phyloP scores from a whole-genome alignment of 2,113 vertebrate species.

The Riparia riparia region DNA sequence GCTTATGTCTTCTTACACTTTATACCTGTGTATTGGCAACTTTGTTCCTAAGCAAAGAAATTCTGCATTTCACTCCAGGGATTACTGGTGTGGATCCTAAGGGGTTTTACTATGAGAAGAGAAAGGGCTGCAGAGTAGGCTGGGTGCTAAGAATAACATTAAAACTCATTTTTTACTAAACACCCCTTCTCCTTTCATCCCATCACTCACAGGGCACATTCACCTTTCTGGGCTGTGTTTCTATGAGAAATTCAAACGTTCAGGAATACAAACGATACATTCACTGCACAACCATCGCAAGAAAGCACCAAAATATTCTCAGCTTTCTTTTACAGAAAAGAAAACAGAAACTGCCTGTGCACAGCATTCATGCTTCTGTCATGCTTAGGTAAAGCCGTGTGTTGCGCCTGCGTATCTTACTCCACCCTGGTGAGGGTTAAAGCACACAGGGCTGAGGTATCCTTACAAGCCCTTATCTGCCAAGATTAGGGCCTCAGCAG shows the following conservation, averaged over 20 bases:
- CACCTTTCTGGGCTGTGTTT: not conserved
- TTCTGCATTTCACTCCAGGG: not conserved
- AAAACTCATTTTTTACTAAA: not conserved
- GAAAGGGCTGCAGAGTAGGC: not conserved
- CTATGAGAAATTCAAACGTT: not conserved
- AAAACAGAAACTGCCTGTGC: not conserved
- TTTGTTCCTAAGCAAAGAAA: not conserved
- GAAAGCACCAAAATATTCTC: not conserved
- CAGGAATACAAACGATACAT: not conserved
- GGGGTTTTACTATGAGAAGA: accelerated
- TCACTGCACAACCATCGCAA: not conserved
- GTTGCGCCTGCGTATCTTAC: not conserved
- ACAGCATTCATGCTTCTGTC: not conserved
- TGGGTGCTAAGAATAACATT: not conserved
- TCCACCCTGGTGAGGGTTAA: constrained; percentile 21
- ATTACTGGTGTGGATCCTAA: not conserved
- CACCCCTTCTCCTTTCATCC: not conserved
- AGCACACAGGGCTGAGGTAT: not conserved
- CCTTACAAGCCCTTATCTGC: not conserved
- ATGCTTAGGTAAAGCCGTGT: accelerated
- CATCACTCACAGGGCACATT: not conserved
- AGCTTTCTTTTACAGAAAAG: not conserved
- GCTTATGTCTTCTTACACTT: not conserved
- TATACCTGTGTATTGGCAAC: not conserved
- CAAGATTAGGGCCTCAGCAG: not conserved